Evolutionary conservation across 2,113 vertebrate genomes (phyloP), one percentile per base, ranked within the genome.

Genomic region (Vireo altiloquus): DNA sequence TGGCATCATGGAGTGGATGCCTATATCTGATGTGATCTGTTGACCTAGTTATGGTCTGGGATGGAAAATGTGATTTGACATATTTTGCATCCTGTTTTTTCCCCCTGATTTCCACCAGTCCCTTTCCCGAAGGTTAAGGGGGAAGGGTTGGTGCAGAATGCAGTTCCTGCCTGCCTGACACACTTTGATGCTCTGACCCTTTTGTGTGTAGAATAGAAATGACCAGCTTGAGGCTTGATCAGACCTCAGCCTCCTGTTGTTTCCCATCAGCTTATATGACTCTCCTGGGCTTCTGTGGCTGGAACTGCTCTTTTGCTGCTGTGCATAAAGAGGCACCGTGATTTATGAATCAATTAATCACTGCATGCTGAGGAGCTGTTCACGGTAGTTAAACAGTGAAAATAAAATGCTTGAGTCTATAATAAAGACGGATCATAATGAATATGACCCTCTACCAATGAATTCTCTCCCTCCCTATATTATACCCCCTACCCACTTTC

Each of bases 311-410:
- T 92, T 94, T 61, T 90, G 57, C 93, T 72, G 52, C 89, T 82
- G 83, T 87, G 81, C 71, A 46, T 90, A 71, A 91, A 94, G 92
- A 98, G 82, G 42, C 88, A 72, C 91, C 11, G 33, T 97, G 97
- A 98, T 98, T 98, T 98, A 98, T 98, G 97, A 98, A 97, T 98
- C 96, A 97, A 92, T 97, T 98, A 97, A 98, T 98, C 97, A 94
- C 95, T 89, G 95, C 92, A 74, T 78, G 89, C 96, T 91, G 96
- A 97, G 91, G 94, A 92, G 87, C 89, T 97, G 77, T 97, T 97
- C 95, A 82, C 25, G 75, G 94, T 95, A 95, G 96, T 97, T 97
- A 97, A 97, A 97, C 92, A 97, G 89, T 95, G 94, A 97, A 97
- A 97, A 97, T 96, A 97, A 97, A 97, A 97, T 90, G 56, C 95